Percentiles rank a stretch among this genome's conserved stretches.
These are phyloP conservation scores for Ichneumoninae sp. DNA, from an alignment of 2,888 invertebrate genomes.

Conservation along the genomic window DNA sequence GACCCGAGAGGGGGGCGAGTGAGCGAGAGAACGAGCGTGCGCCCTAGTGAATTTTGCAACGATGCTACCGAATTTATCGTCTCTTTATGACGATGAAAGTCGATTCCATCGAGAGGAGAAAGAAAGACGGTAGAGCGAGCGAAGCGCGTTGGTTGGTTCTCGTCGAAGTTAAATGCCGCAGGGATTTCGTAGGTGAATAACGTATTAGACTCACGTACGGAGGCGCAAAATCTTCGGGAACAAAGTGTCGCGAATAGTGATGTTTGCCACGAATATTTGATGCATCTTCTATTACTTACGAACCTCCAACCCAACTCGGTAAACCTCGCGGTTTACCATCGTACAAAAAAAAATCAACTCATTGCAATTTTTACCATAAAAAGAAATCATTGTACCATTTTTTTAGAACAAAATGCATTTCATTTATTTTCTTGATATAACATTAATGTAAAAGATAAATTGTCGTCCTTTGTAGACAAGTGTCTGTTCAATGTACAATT, in stretches of 20 bases:
- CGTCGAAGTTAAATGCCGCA: constrained; percentile 5
- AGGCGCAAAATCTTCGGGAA: not conserved
- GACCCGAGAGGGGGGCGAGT: not conserved
- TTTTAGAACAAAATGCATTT: not conserved
- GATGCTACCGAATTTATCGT: constrained; percentile 66
- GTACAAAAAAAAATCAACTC: not conserved
- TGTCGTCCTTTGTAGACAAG: not conserved
- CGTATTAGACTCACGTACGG: constrained; percentile 30
- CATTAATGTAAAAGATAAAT: not conserved
- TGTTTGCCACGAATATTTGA: constrained; percentile 1
- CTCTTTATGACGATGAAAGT: constrained; percentile 63
- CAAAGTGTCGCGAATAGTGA: not conserved
- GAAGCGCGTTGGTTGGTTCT: constrained; percentile 16
- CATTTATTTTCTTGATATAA: no score
- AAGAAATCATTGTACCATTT: no score
- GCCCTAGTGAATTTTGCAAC: constrained; percentile 75
- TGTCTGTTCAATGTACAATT: not conserved
- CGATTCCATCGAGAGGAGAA: constrained; percentile 46
- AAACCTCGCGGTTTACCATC: no score
- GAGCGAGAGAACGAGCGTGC: constrained; percentile 61
- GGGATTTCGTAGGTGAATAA: constrained; percentile 21
- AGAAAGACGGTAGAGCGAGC: not conserved
- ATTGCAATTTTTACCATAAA: not conserved
- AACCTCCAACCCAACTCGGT: not conserved
- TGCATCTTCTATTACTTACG: not conserved